phyloP scores from a whole-genome alignment of 2,113 vertebrate species.

The Zosterops pallidus region DNA sequence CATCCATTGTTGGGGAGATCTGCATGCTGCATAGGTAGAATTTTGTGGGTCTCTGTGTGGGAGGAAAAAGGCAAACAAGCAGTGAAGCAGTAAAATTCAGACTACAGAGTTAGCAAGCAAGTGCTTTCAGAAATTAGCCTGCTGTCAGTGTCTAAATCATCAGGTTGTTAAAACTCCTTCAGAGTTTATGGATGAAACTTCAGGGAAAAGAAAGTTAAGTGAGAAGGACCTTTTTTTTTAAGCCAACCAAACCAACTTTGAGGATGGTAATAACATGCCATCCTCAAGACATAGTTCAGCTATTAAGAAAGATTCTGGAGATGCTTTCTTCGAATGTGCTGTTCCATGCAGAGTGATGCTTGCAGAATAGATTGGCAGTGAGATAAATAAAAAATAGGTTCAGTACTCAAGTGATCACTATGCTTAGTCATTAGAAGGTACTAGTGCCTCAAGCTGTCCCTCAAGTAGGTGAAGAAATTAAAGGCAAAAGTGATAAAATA shows the following conservation, averaged over 20 bases:
- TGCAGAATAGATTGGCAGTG: background rate
- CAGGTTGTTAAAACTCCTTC: background rate
- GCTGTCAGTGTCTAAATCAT: background rate
- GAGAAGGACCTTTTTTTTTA: background rate
- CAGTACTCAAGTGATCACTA: rapidly evolving
- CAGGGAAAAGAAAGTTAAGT: background rate
- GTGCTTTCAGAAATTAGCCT: background rate
- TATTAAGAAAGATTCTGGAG: background rate
- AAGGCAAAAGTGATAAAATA: background rate
- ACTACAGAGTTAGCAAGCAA: background rate
- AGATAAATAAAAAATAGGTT: background rate
- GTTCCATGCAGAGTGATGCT: background rate
- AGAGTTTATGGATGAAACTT: background rate
- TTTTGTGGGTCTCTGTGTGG: background rate
- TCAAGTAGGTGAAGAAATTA: background rate
- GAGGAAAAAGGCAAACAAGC: too few species aligned
- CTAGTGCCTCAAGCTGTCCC: background rate
- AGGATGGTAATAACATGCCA: background rate
- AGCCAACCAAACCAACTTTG: background rate
- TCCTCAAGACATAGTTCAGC: background rate
- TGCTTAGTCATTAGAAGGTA: background rate
- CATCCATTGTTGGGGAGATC: background rate
- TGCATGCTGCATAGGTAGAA: background rate
- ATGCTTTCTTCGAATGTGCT: background rate
- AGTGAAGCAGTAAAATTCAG: background rate